Evolutionary conservation across 2,888 invertebrate genomes (phyloP).

Genomic region (Oegoconia quadripuncta): DNA sequence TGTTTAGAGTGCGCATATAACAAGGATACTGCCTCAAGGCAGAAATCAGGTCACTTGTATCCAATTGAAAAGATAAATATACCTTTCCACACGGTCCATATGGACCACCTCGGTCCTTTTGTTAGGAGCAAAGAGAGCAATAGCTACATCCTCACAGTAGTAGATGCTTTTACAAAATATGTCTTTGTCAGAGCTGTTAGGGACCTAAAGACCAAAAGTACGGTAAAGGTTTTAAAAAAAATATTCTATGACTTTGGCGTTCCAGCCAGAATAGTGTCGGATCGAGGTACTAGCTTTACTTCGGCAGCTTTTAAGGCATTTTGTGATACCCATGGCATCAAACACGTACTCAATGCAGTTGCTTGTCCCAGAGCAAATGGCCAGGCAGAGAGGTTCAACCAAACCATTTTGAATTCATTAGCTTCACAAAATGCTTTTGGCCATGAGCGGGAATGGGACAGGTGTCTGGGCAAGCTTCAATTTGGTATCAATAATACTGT

Average conservation of each 20-base stretch:
- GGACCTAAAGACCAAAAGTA: constrained; percentile 30
- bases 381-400: too few species aligned
- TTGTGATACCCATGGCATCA: constrained; percentile 30
- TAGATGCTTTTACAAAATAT: constrained; percentile 47
- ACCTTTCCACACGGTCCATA: constrained; percentile 49
- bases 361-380: too few species aligned
- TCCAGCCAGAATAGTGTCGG: constrained; percentile 32
- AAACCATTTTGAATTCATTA: constrained; percentile 4
- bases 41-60: constrained; percentile 34
- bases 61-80: too few species aligned
- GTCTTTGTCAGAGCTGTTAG: constrained; percentile 32
- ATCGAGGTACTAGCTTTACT: constrained; percentile 46
- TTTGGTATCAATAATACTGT: constrained; percentile 21
- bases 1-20: constrained; percentile 44
- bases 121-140: constrained; percentile 32
- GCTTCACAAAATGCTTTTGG: neutral
- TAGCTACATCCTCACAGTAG: constrained; percentile 30
- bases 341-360: constrained; percentile 27
- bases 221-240: constrained; percentile 28
- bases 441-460: constrained; percentile 20
- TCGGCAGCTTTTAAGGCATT: constrained; percentile 32
- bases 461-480: constrained; percentile 15
- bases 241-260: too few species aligned
- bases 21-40: constrained; percentile 28
- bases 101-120: constrained; percentile 56